phyloP scores from a whole-genome alignment of 2,113 vertebrate genomes.

The Laticauda laticaudata region DNA sequence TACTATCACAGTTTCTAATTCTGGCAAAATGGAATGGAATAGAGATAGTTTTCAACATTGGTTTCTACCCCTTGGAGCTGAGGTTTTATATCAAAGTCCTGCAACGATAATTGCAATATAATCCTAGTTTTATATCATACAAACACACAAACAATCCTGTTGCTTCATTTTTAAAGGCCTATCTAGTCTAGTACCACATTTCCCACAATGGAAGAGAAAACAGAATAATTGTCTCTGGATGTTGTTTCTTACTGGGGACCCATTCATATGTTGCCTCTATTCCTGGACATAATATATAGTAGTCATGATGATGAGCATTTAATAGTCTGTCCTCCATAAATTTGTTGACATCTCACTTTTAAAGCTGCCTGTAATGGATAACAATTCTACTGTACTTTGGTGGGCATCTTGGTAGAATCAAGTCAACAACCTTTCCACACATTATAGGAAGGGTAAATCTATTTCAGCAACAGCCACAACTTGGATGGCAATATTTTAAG shows the following conservation, averaged over 20 bases:
- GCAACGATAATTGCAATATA: neutral
- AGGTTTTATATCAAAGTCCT: neutral
- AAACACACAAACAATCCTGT: neutral
- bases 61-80: neutral
- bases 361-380: neutral
- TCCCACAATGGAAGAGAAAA: neutral
- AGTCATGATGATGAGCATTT: neutral
- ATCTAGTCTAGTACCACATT: neutral
- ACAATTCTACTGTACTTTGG: neutral
- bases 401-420: neutral
- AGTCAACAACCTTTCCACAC: neutral
- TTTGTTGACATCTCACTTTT: neutral
- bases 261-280: neutral
- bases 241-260: neutral
- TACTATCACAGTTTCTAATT: neutral
- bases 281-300: neutral
- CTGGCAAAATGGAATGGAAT: neutral
- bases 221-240: neutral
- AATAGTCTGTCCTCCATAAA: neutral
- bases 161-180: neutral
- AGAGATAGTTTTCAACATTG: neutral
- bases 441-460: neutral
- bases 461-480: neutral
- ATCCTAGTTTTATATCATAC: neutral
- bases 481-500: neutral